Percentiles rank a stretch among this genome's conserved stretches.
Evolutionary conservation across 1,140 invertebrate species (phyloP).

Genomic region (Drosophila elegans): DNA sequence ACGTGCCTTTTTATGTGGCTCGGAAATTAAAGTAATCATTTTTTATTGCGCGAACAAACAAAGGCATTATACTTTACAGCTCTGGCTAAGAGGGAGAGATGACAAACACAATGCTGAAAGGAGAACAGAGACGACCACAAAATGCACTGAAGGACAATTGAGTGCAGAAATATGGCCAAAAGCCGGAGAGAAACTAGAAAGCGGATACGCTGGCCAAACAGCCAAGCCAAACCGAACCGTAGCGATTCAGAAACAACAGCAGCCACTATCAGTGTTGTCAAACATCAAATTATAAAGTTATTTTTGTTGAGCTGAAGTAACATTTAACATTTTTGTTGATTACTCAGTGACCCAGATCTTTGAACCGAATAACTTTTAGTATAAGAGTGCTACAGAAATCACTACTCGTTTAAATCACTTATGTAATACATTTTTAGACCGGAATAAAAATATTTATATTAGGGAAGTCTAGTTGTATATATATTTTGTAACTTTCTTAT

Average conservation of each 20-base stretch:
- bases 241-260: constrained; percentile 11
- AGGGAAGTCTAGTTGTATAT: no score
- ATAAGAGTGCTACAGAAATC: no score
- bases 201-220: constrained; percentile 65
- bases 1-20: constrained; percentile 67
- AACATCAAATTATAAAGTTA: neutral
- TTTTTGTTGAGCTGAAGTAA: neutral
- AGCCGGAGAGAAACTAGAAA: constrained; percentile 59
- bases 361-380: no score
- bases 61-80: constrained; percentile 80
- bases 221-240: constrained; percentile 29
- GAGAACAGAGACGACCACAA: constrained; percentile 51
- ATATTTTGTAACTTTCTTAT: no score
- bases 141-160: constrained; percentile 80
- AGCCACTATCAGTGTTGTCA: constrained; percentile 2
- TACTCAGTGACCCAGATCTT: no score
- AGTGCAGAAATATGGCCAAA: constrained; percentile 76
- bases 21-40: constrained; percentile 83
- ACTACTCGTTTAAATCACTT: no score
- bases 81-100: constrained; percentile 22
- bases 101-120: constrained; percentile 32
- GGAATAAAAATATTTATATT: no score
- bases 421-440: no score
- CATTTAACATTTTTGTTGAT: no score
- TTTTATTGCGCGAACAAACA: constrained; percentile 82